Percentiles rank a stretch among this genome's conserved stretches.
phyloP scores from a whole-genome alignment of 1,140 invertebrate species.

The Stenopsyche tienmushanensis region DNA sequence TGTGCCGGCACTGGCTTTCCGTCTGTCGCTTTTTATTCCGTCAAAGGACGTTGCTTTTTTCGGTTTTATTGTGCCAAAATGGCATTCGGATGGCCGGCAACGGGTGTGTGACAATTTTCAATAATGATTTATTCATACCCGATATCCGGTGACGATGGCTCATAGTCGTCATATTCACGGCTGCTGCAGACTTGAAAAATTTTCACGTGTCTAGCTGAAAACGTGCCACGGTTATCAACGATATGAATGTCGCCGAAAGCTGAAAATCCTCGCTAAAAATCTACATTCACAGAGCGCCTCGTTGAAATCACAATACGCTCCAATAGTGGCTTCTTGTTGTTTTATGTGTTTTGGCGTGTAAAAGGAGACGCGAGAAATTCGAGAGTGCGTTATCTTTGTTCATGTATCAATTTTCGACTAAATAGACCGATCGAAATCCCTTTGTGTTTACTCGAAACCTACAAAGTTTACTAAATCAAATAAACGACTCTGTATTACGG shows the following conservation, averaged over 20 bases:
- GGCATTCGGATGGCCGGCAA: constrained; percentile 6
- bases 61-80: neutral
- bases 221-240: neutral
- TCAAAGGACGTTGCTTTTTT: constrained; percentile 7
- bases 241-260: neutral
- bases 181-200: neutral
- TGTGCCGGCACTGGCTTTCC: neutral
- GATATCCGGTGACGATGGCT: neutral
- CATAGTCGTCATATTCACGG: neutral
- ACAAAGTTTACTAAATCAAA: too few relatives aligned
- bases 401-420: too few relatives aligned
- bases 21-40: neutral
- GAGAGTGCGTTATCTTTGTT: too few relatives aligned
- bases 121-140: constrained; percentile 33
- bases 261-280: neutral
- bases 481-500: too few relatives aligned
- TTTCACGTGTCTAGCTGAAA: constrained; percentile 1
- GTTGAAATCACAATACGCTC: too few relatives aligned
- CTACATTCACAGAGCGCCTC: neutral
- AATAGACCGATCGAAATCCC: too few relatives aligned
- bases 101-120: constrained; percentile 21
- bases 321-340: too few relatives aligned
- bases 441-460: too few relatives aligned
- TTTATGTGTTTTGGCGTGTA: too few relatives aligned
- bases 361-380: too few relatives aligned